Evolutionary conservation across 2,888 invertebrate species (phyloP).

Genomic region (Cheilosia vernalis): DNA sequence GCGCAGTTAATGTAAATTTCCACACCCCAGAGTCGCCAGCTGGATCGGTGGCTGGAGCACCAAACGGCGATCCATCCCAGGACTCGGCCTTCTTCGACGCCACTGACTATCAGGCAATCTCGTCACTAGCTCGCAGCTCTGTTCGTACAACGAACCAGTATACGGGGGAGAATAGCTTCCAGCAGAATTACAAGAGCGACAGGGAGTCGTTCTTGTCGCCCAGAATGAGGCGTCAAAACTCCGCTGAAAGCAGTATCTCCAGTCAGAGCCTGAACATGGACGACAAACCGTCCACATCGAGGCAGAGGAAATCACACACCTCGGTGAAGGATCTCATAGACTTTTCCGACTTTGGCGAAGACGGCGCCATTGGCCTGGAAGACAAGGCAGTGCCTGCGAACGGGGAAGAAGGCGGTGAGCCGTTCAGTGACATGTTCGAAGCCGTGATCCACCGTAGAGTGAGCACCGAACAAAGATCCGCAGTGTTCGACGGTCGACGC

Average conservation of each 20-base stretch:
- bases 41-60: conserved; percentile 31
- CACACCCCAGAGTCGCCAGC: conserved; percentile 75
- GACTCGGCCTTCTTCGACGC: conserved; percentile 82
- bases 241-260: conserved; percentile 83
- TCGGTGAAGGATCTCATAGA: conserved; percentile 81
- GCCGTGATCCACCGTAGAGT: conserved; percentile 81
- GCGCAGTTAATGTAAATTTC: conserved; percentile 74
- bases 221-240: conserved; percentile 82
- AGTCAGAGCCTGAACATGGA: conserved; percentile 83
- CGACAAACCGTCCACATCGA: conserved; percentile 76
- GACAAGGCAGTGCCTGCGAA: conserved; percentile 47
- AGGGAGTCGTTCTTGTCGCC: conserved; percentile 79
- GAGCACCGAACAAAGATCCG: conserved; percentile 81
- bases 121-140: conserved; percentile 82
- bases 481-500: conserved; percentile 82
- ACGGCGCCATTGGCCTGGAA: conserved; percentile 72
- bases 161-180: conserved; percentile 81
- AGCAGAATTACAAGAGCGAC: conserved; percentile 82
- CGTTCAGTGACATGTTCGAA: conserved; percentile 76
- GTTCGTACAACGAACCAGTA: conserved; percentile 82
- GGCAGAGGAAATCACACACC: conserved; percentile 42
- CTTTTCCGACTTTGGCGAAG: conserved; percentile 81
- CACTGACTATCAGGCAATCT: conserved; percentile 79
- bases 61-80: conserved; percentile 79
- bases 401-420: conserved; percentile 52